Conservation (phyloP, 2,797 vertebrate species). For the Coregonus suidteri region DNA sequence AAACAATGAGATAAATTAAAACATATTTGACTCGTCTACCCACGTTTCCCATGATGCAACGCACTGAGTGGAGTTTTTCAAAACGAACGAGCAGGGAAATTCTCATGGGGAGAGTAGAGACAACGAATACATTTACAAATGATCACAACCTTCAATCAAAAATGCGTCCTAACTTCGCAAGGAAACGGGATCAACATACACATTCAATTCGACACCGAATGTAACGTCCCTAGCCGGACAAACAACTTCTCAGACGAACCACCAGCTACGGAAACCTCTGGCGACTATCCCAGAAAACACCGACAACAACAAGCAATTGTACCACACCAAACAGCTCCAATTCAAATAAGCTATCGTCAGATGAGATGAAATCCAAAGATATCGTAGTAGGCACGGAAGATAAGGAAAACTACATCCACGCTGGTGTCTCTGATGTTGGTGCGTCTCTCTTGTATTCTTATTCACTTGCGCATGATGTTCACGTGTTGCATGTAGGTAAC, state of each 20-base stretch:
- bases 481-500: neutral
- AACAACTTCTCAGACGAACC: constrained; percentile 22
- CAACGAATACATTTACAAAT: neutral
- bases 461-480: neutral
- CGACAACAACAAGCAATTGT: constrained; percentile 1
- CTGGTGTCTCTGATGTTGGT: neutral
- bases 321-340: constrained; percentile 10
- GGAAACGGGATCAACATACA: neutral
- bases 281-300: neutral
- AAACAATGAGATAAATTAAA: too few relatives aligned
- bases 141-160: neutral
- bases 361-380: neutral
- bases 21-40: too few relatives aligned
- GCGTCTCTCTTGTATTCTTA: neutral
- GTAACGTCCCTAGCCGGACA: neutral
- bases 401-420: constrained; percentile 48
- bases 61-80: constrained; percentile 58
- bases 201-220: constrained; percentile 4
- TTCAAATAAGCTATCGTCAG: neutral
- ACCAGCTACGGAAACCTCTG: constrained; percentile 10
- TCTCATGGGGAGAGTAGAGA: neutral
- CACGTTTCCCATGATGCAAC: constrained; percentile 72
- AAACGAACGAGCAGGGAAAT: constrained; percentile 46
- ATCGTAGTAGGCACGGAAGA: constrained; percentile 21
- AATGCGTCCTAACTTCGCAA: constrained; percentile 18